Evolutionary conservation across 2,888 invertebrate genomes (phyloP).

Genomic region (Himalopsyche anomala): DNA sequence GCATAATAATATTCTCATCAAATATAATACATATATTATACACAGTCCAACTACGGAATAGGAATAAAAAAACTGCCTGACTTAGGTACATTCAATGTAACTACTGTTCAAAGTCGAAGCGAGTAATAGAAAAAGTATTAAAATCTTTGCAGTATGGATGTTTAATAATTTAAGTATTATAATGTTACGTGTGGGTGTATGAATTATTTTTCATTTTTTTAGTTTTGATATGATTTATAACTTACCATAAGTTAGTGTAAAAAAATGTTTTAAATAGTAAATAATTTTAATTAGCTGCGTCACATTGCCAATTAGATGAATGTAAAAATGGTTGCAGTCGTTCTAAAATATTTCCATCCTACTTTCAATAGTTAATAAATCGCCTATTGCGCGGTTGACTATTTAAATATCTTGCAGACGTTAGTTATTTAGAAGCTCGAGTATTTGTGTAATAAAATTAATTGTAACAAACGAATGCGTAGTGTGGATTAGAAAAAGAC

Average conservation of each 20-base stretch:
- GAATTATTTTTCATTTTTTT: neutral
- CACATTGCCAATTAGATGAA: too few species aligned
- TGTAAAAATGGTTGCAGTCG: too few species aligned
- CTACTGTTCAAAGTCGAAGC: neutral
- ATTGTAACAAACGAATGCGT: neutral
- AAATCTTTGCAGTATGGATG: neutral
- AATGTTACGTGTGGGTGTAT: neutral
- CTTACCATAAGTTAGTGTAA: neutral
- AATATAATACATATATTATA: neutral
- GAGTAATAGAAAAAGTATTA: constrained; percentile 9
- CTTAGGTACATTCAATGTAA: constrained; percentile 1
- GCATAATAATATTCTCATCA: constrained; percentile 4
- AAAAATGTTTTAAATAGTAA: neutral
- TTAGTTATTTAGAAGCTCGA: neutral
- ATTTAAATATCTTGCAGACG: neutral
- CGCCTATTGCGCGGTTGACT: neutral
- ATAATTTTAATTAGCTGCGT: too few species aligned
- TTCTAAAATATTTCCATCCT: too few species aligned
- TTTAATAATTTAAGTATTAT: neutral
- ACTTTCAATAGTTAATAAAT: neutral
- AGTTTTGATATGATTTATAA: constrained; percentile 12
- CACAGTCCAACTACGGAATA: too few species aligned
- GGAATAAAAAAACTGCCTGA: neutral
- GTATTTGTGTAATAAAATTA: neutral
- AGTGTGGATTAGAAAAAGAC: neutral